Percentiles rank a stretch among this genome's conserved stretches.
phyloP scores from a whole-genome alignment of 1,140 invertebrate genomes.

The Temnothorax nylanderi region DNA sequence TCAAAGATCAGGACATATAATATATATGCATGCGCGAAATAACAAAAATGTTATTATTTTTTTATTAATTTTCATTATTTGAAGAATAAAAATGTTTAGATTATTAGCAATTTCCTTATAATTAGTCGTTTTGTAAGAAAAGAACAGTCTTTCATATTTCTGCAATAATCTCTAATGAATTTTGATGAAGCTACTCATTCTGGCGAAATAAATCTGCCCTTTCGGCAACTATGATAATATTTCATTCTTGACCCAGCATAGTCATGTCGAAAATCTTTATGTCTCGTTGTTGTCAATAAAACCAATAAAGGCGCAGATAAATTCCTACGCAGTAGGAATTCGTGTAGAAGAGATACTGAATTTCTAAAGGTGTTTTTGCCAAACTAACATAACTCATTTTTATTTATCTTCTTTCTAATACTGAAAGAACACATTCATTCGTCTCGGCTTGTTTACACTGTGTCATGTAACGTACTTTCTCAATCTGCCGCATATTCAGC shows the following conservation, averaged over 20 bases:
- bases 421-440: not conserved
- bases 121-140: not conserved
- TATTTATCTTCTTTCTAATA: not conserved
- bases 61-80: not conserved
- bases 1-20: not conserved
- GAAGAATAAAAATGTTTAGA: not conserved
- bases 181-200: not conserved
- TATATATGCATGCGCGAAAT: not conserved
- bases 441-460: not conserved
- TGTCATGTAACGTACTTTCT: not conserved
- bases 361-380: not conserved
- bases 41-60: not conserved
- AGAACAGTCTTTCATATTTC: not conserved
- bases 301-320: conserved; percentile 59
- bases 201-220: not conserved
- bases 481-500: not conserved
- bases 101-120: not conserved
- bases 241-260: no score
- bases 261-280: not conserved
- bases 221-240: conserved; percentile 1
- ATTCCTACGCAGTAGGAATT: conserved; percentile 31
- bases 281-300: conserved; percentile 24
- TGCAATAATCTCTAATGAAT: not conserved
- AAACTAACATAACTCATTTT: not conserved
- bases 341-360: not conserved